These are phyloP conservation scores for Bagarius yarrelli DNA, from an alignment of 2,113 vertebrate species.

Conservation along the genomic window DNA sequence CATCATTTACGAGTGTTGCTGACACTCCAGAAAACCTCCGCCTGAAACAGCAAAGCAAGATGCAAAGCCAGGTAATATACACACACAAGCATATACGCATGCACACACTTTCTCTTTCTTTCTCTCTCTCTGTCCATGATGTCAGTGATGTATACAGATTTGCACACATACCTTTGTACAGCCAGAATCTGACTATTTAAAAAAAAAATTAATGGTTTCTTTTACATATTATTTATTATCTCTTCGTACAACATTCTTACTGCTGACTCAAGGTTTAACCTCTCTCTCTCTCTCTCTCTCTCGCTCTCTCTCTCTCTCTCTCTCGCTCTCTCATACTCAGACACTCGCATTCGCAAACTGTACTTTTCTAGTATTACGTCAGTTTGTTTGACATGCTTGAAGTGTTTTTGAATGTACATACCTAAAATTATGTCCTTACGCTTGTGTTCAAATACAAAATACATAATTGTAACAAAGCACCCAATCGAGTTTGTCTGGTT, in stretches of 20 bases:
- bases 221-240: neutral
- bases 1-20: conserved; percentile 90
- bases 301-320: neutral
- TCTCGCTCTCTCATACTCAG: neutral
- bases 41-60: conserved; percentile 93
- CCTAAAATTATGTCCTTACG: neutral
- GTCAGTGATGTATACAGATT: neutral
- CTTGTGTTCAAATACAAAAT: neutral
- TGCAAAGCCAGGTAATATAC: conserved; percentile 88
- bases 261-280: conserved; percentile 1
- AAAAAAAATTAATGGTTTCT: neutral
- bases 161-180: neutral
- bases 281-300: neutral
- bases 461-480: neutral
- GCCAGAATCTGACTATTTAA: neutral
- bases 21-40: conserved; percentile 97
- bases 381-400: neutral
- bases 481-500: neutral
- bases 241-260: neutral
- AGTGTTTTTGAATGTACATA: neutral
- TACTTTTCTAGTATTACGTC: neutral
- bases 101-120: neutral
- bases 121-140: too few species aligned
- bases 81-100: neutral
- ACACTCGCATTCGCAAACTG: neutral